phyloP scores from a whole-genome alignment of 2,797 vertebrate species.

The Simalia tracyae region DNA sequence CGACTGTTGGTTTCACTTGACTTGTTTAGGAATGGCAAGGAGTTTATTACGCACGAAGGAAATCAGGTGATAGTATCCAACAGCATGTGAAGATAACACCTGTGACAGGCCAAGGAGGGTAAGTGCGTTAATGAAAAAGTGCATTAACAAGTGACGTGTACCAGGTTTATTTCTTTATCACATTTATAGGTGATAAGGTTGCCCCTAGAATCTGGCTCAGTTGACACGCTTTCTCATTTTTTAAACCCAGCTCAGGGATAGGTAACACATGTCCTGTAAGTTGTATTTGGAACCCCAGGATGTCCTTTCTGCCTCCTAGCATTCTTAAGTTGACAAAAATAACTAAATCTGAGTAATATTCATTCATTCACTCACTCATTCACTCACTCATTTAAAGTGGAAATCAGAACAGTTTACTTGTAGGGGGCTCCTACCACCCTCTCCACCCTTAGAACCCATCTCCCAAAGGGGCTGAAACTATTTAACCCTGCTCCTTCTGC shows the following conservation, averaged over 20 bases:
- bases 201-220: neutral
- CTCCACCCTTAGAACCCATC: neutral
- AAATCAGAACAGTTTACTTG: neutral
- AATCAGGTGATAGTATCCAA: constrained; percentile 91
- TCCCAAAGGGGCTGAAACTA: neutral
- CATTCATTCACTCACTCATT: neutral
- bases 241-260: neutral
- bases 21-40: constrained; percentile 92
- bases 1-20: constrained; percentile 42
- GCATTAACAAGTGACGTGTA: neutral
- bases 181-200: neutral
- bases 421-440: neutral
- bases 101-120: constrained; percentile 94
- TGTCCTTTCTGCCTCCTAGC: neutral
- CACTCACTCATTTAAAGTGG: neutral
- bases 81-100: constrained; percentile 94
- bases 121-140: constrained; percentile 57
- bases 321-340: neutral
- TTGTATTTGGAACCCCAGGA: neutral
- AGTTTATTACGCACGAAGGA: constrained; percentile 87
- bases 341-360: neutral
- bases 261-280: neutral
- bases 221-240: neutral
- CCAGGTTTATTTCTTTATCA: neutral
- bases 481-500: neutral